Evolutionary conservation across 2,888 invertebrate species (phyloP).

Genomic region (Rhabditoides inermis): DNA sequence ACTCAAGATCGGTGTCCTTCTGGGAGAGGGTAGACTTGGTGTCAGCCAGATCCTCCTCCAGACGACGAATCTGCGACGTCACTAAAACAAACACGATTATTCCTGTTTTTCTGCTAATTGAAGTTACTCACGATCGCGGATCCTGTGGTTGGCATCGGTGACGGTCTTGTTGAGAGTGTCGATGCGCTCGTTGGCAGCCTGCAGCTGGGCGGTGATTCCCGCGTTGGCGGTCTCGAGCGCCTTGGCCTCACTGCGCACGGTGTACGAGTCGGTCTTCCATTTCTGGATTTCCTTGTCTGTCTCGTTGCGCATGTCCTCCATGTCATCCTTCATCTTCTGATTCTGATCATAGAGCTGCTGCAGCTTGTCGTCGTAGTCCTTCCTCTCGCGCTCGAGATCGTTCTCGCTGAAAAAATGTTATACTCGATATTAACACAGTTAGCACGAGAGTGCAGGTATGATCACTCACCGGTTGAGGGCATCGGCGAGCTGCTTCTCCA

Average conservation of each 20-base stretch:
- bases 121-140: constrained; percentile 38
- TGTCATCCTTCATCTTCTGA: constrained; percentile 46
- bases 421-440: neutral
- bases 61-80: constrained; percentile 43
- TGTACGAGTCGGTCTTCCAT: constrained; percentile 49
- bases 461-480: constrained; percentile 27
- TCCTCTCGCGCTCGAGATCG: constrained; percentile 44
- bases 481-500: constrained; percentile 45
- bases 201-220: constrained; percentile 45
- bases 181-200: constrained; percentile 40
- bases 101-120: neutral
- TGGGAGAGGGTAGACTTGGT: constrained; percentile 26
- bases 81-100: constrained; percentile 19
- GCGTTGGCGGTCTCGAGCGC: constrained; percentile 43
- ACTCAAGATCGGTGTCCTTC: constrained; percentile 46
- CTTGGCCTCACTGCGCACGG: constrained; percentile 44
- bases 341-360: constrained; percentile 32
- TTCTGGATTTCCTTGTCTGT: constrained; percentile 50
- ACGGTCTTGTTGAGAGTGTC: constrained; percentile 46
- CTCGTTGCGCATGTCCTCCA: constrained; percentile 41
- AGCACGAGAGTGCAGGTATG: neutral
- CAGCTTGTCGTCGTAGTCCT: constrained; percentile 50
- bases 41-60: constrained; percentile 48
- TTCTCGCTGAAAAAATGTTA: constrained; percentile 19
- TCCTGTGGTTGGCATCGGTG: constrained; percentile 43